Evolutionary conservation across 2,888 invertebrate species (phyloP).

Genomic region (Halocaridina rubra): DNA sequence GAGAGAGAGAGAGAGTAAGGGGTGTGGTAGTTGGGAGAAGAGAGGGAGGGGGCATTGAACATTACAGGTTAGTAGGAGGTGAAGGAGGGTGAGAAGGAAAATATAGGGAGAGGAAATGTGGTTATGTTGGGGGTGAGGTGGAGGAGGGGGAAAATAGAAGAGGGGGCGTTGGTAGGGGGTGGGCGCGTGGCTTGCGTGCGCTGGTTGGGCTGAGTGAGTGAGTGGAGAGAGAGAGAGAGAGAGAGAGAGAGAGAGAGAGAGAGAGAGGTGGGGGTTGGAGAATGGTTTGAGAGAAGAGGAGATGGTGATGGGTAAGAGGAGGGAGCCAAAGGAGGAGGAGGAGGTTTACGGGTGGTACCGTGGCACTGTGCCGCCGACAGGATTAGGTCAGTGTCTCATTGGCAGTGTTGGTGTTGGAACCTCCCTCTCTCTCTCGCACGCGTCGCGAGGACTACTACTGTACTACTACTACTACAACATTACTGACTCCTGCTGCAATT

Average conservation of each 20-base stretch:
- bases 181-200: conserved; percentile 21
- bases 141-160: neutral
- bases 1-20: neutral
- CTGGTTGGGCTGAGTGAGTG: neutral
- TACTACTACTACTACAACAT: neutral
- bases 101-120: neutral
- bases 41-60: neutral
- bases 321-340: neutral
- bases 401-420: conserved; percentile 32
- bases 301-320: neutral
- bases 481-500: too few relatives aligned
- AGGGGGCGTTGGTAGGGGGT: neutral
- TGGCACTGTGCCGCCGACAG: conserved; percentile 39
- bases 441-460: neutral
- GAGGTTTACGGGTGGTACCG: conserved; percentile 7
- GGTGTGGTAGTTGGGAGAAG: neutral
- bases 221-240: neutral
- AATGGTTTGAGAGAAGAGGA: neutral
- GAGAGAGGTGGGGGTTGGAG: neutral
- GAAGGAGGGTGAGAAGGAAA: neutral
- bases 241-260: neutral
- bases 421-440: neutral
- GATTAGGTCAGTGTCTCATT: conserved; percentile 53
- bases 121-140: neutral
- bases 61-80: neutral